Base-by-base conservation (phyloP, 1,140 invertebrate species). In the Heliconius congener region DNA sequence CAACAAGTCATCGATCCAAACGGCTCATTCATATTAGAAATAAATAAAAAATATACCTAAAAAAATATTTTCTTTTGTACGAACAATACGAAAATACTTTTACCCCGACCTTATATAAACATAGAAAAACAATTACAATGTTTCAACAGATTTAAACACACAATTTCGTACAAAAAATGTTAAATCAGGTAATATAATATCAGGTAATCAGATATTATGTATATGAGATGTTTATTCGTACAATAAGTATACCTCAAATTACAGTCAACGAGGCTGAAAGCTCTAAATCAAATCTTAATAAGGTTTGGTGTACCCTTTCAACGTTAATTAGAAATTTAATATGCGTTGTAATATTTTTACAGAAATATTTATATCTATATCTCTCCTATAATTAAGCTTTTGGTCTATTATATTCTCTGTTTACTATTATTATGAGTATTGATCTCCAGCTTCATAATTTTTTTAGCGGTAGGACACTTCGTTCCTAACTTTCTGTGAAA, bases 251-350 rank as follows among this genome's bases (percentile, higher is more conserved):
- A 23, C 42, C 78, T 71, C 66, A 70, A 79, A 79, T 75, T 50
- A 71, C 77, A 74, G 71, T 50, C 46, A 66, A 18, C 30, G 37
- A 72, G 39, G 27, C 11, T 27, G 60, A 30, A 39, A 30, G 34
- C 52, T 50, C 27, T 71, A 76, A 72, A 76, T 80, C 52, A 76
- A 57, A 42, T 30, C 60, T 66, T 66, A 66, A 66, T 66, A 66
- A 66, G 23, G 60, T 30, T 39, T 46, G 73, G 78, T 80, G 73
- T 80, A 70, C 70, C 60, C 30, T 80, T 76, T 52, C 60, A 46
- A 50, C 30, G 34, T 76, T 80, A 76, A 80, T 80, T 80, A 76
- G 78, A 76, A 79, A 80, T 80, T 76, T 73, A 73, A 80, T 76
- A 76, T 70, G 27, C 60, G 30, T 66, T 66, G 8, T 11, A 30